phyloP scores from a whole-genome alignment of 2,888 invertebrate genomes.

The Xylota sylvarum region DNA sequence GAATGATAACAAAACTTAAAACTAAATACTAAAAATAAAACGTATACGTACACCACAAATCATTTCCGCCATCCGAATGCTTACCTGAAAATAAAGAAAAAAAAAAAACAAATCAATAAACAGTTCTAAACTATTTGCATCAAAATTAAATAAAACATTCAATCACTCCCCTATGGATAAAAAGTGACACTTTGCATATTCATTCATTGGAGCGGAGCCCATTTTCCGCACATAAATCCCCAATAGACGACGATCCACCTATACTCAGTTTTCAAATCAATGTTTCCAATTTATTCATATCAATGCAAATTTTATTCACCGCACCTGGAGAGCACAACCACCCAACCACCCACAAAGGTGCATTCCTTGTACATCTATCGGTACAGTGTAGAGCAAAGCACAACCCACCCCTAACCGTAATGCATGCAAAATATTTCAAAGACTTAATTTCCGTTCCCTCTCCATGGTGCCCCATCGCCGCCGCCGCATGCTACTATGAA shows the following conservation, averaged over 20 bases:
- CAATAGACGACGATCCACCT: slow-evolving; percentile 35
- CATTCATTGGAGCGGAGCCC: slow-evolving; percentile 34
- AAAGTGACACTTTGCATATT: slow-evolving; percentile 42
- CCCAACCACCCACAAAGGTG: neutral
- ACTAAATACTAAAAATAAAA: slow-evolving; percentile 19
- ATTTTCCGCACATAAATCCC: slow-evolving; percentile 74
- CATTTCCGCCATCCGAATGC: slow-evolving; percentile 54
- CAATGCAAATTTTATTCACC: slow-evolving; percentile 77
- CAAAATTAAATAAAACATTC: slow-evolving; percentile 51
- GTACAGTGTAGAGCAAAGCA: neutral
- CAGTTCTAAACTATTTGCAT: slow-evolving; percentile 26
- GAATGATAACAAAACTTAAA: slow-evolving; percentile 5
- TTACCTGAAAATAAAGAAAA: slow-evolving; percentile 62
- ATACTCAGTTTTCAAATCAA: slow-evolving; percentile 61
- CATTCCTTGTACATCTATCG: slow-evolving; percentile 29
- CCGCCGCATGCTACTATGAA: neutral
- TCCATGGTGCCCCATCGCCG: neutral
- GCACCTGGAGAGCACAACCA: slow-evolving; percentile 52
- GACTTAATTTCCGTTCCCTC: slow-evolving; percentile 74
- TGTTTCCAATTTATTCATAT: slow-evolving; percentile 77
- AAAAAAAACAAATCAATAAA: slow-evolving; percentile 46
- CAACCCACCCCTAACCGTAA: neutral
- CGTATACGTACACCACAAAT: slow-evolving; percentile 55
- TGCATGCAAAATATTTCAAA: slow-evolving; percentile 75
- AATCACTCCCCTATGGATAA: neutral